Conservation (phyloP, 2,888 invertebrate genomes). For the Andricus quercusramuli region DNA sequence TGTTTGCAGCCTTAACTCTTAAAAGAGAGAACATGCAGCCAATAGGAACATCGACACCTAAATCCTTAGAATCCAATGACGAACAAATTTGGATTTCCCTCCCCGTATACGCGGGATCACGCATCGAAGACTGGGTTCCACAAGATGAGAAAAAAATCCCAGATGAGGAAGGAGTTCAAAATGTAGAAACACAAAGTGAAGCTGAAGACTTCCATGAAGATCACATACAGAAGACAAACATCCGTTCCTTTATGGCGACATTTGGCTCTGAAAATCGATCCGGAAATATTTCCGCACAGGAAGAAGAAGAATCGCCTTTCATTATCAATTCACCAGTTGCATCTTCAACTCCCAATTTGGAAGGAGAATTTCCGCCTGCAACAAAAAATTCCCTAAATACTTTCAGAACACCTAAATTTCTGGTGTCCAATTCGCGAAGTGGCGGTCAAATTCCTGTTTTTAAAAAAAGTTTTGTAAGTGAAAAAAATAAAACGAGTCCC, state of each 20-base stretch:
- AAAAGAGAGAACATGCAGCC: background rate
- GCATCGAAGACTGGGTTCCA: background rate
- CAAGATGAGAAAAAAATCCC: background rate
- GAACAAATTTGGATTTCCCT: background rate
- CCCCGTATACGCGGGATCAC: background rate
- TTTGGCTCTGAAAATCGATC: background rate
- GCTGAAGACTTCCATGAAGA: background rate
- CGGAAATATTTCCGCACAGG: background rate
- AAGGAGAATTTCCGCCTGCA: background rate
- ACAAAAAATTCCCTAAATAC: background rate
- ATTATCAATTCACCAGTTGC: background rate
- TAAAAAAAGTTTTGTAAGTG: background rate
- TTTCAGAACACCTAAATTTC: background rate
- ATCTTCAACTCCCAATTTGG: background rate
- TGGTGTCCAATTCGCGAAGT: background rate
- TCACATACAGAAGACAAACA: background rate
- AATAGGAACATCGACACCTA: conserved; percentile 15
- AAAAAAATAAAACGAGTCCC: background rate
- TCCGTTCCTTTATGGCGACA: background rate
- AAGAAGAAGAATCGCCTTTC: background rate
- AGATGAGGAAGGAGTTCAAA: background rate
- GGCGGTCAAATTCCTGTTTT: background rate
- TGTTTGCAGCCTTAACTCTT: background rate
- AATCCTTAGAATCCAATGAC: background rate
- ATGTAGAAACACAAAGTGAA: background rate